Evolutionary conservation across 2,113 vertebrate genomes (phyloP), one percentile per base, ranked within the genome.

Genomic region (Labeo rohita): DNA sequence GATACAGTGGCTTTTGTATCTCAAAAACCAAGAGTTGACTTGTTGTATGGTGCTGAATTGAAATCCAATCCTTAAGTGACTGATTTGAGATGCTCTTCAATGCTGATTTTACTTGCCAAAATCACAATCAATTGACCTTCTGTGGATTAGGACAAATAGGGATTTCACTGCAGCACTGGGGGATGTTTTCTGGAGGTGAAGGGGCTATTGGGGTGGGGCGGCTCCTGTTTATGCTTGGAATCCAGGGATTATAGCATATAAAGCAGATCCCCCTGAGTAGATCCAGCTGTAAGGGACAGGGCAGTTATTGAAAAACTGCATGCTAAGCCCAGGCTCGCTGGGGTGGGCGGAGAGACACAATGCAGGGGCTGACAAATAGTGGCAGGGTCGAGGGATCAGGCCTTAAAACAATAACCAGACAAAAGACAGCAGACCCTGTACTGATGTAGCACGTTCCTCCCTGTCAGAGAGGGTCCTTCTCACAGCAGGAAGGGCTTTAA

Each of bases 211-310:
- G 13, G 66, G 16, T 70, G 85, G 66, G 47, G 21, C 56, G 6
- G 66, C 23, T 75, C 83, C 63, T 92, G 89, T 90, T 92, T 90
- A 89, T 87, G 13, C 90, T 93, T 91, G 92, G 90, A 90, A 91
- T 90, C 39, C 6, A 39, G 78, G 89, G 93, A 93, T 94, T 93
- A 94, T 88, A 91, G 90, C 84, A 93, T 93, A 91, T 91, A 89
- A 92, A 91, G 75, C 87, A 90, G 86, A 7, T 12, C 63, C 82
- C 77, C 39, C 88, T 92, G 90, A 94, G 91, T 91, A 88, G 86
- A 90, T 92, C 89, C 93, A 93, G 92, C 92, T 94, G 92, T 89
- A 84, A 56, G 83, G 72, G 85, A 82, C 78, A 78, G 87, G 79
- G 84, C 82, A 73, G 83, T 83, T 74, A 68, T 59, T 23, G 28